These are phyloP conservation scores for Tadarida brasiliensis DNA, from an alignment of 2,797 vertebrate genomes.

Conservation along the genomic window DNA sequence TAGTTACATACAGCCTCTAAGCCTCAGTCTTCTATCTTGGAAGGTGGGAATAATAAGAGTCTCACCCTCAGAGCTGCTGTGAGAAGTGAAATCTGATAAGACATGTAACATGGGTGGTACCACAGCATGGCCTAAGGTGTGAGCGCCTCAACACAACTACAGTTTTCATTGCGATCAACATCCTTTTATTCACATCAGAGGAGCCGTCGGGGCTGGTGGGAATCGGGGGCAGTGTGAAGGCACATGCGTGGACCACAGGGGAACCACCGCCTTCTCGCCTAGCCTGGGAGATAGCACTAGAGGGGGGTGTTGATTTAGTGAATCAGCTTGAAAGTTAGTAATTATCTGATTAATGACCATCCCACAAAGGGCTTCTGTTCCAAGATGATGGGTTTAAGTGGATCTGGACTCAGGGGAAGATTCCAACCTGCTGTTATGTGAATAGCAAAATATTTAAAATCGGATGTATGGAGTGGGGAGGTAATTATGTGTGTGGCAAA, in stretches of 20 bases:
- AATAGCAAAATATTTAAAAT: constrained; percentile 66
- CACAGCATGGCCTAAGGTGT: neutral
- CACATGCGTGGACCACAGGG: rapidly evolving
- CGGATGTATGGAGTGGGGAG: constrained; percentile 49
- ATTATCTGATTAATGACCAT: constrained; percentile 68
- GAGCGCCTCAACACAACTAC: neutral
- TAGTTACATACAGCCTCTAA: neutral
- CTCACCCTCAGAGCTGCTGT: neutral
- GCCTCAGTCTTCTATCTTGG: neutral
- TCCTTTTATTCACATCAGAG: neutral
- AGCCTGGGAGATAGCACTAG: neutral
- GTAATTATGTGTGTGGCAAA: constrained; percentile 66
- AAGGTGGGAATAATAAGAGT: neutral
- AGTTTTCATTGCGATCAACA: neutral
- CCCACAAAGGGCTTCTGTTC: constrained; percentile 29
- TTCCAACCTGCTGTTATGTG: constrained; percentile 61
- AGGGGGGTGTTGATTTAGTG: constrained; percentile 18
- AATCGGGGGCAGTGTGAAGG: neutral
- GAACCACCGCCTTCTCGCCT: neutral
- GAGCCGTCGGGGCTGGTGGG: rapidly evolving
- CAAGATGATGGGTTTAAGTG: neutral
- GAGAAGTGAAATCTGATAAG: neutral
- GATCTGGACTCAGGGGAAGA: constrained; percentile 58
- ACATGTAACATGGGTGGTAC: rapidly evolving
- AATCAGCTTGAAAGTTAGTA: constrained; percentile 28